Base-by-base conservation (phyloP, 2,113 vertebrate species). In the Eublepharis macularius region DNA sequence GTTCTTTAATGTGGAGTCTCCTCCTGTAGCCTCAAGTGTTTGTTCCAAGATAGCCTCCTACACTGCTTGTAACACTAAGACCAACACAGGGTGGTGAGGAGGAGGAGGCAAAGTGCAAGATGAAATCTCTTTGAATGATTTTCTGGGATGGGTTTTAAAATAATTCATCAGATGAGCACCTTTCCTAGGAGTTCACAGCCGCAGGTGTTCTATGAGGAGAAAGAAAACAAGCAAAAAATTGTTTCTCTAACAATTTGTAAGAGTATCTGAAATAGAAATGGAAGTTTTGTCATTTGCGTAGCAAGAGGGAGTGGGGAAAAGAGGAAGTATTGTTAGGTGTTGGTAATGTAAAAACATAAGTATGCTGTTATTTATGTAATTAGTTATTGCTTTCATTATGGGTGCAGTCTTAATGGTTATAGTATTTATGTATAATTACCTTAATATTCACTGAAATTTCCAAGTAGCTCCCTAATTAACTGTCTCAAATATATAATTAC, bases 371-470 rank as follows among this genome's bases (percentile, higher is more conserved):
- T 97, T 97, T 96, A 95, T 97, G 96, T 97, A 98, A 98, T 97
- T 97, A 97, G 96, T 97, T 97, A 97, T 97, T 97, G 96, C 96
- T 97, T 97, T 97, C 97, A 97, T 97, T 97, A 96, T 97, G 97
- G 96, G 94, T 95, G 94, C 96, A 97, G 96, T 96, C 96, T 97
- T 97, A 98, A 97, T 98, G 97, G 96, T 97, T 96, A 97, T 97
- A 97, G 96, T 97, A 96, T 97, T 97, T 97, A 97, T 97, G 97
- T 97, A 97, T 97, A 97, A 97, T 97, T 98, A 97, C 97, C 97
- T 98, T 97, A 96, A 98, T 97, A 97, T 98, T 97, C 97, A 97
- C 96, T 96, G 96, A 97, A 98, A 98, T 97, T 97, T 97, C 96
- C 96, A 97, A 97, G 97, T 97, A 97, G 97, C 97, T 97, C 95